A percentile compares a stretch with the other conserved stretches of the same genome.
These are phyloP conservation scores for Solenopsis fugax DNA, from an alignment of 1,140 invertebrate genomes.

Conservation along the genomic window DNA sequence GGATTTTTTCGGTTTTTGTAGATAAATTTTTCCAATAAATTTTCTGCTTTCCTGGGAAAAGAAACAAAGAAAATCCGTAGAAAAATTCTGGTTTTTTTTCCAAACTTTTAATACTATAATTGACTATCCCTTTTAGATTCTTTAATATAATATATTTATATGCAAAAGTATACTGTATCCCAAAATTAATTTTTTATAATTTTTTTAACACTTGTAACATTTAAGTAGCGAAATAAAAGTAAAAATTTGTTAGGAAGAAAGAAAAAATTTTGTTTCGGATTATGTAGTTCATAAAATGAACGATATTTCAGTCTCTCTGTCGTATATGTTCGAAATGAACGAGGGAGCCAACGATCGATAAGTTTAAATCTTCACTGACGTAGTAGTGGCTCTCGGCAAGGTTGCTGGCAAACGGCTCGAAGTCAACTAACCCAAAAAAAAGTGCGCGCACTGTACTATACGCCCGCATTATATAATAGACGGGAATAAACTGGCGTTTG, in stretches of 20 bases:
- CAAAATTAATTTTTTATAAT: constrained; percentile 4
- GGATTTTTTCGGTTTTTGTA: too few relatives aligned
- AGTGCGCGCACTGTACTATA: neutral
- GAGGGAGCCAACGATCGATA: constrained; percentile 6
- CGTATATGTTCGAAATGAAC: neutral
- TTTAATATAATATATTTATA: neutral
- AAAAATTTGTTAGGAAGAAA: neutral
- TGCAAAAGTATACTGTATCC: neutral
- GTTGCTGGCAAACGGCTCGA: constrained; percentile 56
- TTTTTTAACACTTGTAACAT: neutral
- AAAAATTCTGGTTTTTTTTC: too few relatives aligned
- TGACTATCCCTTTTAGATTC: neutral
- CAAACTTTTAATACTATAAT: too few relatives aligned
- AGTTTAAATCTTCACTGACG: constrained; percentile 44
- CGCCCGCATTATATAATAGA: constrained; percentile 51
- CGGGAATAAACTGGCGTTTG: constrained; percentile 33
- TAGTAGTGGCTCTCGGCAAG: constrained; percentile 23
- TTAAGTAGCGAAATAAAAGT: constrained; percentile 1
- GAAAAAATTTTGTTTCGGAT: neutral
- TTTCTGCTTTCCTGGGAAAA: too few relatives aligned
- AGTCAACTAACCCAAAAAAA: constrained; percentile 51
- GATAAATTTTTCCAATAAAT: too few relatives aligned
- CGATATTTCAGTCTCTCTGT: neutral
- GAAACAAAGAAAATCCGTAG: too few relatives aligned
- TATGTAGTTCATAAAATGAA: constrained; percentile 1